phyloP scores from a whole-genome alignment of 2,797 vertebrate genomes.

The Peromyscus nudipes region DNA sequence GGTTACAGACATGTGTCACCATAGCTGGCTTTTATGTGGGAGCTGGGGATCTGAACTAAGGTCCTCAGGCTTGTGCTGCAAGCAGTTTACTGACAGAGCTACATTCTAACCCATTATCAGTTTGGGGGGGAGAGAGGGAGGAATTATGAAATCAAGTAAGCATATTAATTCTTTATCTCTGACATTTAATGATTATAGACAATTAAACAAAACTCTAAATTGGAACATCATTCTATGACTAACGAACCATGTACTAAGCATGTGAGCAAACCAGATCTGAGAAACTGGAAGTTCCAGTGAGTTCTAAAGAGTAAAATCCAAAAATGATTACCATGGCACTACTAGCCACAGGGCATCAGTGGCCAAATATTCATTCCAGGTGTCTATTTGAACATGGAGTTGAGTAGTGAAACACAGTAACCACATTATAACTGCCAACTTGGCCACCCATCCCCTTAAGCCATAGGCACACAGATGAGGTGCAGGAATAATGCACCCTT shows the following conservation, averaged over 20 bases:
- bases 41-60: not conserved
- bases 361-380: not conserved
- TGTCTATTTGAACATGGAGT: not conserved
- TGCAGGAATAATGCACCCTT: not conserved
- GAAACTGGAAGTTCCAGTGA: not conserved
- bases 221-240: not conserved
- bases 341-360: not conserved
- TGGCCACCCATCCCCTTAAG: not conserved
- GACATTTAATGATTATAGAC: constrained; percentile 23
- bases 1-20: not conserved
- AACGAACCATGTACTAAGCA: not conserved
- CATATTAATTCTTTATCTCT: constrained; percentile 48
- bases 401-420: constrained; percentile 8
- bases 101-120: not conserved
- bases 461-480: not conserved
- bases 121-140: not conserved
- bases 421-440: not conserved
- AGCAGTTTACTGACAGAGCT: not conserved
- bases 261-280: constrained; percentile 32
- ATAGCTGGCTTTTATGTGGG: not conserved
- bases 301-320: constrained; percentile 41
- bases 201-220: constrained; percentile 46
- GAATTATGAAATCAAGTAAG: not conserved
- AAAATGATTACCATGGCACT: constrained; percentile 6
- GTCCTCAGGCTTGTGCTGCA: not conserved